Percentiles rank a stretch among this genome's conserved stretches.
phyloP scores from a whole-genome alignment of 2,797 vertebrate genomes.

The Labeo calbasu region DNA sequence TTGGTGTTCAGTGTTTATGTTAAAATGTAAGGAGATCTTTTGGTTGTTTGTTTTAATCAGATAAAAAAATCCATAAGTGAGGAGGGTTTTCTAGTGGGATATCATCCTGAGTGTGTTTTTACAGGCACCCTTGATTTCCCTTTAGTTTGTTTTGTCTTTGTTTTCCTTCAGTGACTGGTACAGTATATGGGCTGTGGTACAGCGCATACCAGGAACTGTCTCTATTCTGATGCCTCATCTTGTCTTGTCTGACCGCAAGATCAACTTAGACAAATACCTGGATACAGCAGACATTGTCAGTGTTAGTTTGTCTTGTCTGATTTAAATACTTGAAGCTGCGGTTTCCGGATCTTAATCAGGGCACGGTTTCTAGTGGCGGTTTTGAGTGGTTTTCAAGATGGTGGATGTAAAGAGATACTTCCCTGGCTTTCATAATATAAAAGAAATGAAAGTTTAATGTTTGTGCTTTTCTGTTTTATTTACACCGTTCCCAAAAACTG shows the following conservation, averaged over 20 bases:
- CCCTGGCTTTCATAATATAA: not conserved
- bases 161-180: not conserved
- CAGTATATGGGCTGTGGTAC: not conserved
- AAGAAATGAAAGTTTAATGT: not conserved
- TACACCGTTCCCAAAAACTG: not conserved
- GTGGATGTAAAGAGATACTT: not conserved
- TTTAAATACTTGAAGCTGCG: constrained; percentile 11
- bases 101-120: not conserved
- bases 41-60: not conserved
- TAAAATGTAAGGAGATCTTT: not conserved
- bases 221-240: not conserved
- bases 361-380: not conserved
- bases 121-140: not conserved
- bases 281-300: not conserved
- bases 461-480: not conserved
- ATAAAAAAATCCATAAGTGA: not conserved
- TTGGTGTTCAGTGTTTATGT: not conserved
- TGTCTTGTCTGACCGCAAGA: not conserved
- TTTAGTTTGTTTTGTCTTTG: constrained; percentile 7
- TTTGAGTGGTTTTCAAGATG: not conserved
- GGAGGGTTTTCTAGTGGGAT: not conserved
- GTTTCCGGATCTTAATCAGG: not conserved
- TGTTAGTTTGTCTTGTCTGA: constrained; percentile 29
- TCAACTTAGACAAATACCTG: constrained; percentile 16
- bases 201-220: not conserved